Base-by-base conservation (phyloP, 2,888 invertebrate species). In the Ferdinandea cuprea region DNA sequence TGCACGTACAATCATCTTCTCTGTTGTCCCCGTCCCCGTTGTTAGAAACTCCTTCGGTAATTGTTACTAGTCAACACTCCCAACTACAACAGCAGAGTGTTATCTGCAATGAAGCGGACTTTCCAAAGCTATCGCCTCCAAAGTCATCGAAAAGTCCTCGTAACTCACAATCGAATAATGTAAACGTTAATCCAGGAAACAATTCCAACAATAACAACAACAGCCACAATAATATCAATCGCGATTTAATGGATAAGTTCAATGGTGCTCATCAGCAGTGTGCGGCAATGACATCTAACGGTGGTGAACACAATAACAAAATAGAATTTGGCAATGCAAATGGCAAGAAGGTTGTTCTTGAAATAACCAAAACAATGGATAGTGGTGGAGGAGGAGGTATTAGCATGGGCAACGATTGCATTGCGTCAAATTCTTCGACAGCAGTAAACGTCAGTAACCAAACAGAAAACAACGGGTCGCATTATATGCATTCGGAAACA, bases 111-210 rank as follows among this genome's bases (percentile, higher is more conserved):
- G 91, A 91, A 86, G 88, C 90, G 1, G 91, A 91, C 86, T 91
- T 91, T 86, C 91, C 91, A 19, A 91, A 91, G 85, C 85, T 91
- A 73, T 89, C 90, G 80, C 91, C 91, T 66, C 91, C 91, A 48
- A 91, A 91, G 86, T 89, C 89, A 59, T 88, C 88, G 76, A 91
- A 90, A 85, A 88, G 89, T 61, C 86, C 87, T 63, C 85, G 86
- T 17, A 85, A 81, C 48, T 71, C 81, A 66, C 85, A 84, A 69
- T 84, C 85, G 66, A 71, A 50, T 54, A 86, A 85, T 44, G 40
- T 65, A 42, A 73, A 63, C 59, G 46, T 50, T 37, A 81, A 74
- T 83, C 72, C 85, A 42, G 58, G 48, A 81, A 86, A 69, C 42
- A 65, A 76, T 30, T 85, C 68, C 35, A 79, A 78, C 40, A 74